phyloP scores from a whole-genome alignment of 1,140 invertebrate species.

The Melanaphis sacchari region DNA sequence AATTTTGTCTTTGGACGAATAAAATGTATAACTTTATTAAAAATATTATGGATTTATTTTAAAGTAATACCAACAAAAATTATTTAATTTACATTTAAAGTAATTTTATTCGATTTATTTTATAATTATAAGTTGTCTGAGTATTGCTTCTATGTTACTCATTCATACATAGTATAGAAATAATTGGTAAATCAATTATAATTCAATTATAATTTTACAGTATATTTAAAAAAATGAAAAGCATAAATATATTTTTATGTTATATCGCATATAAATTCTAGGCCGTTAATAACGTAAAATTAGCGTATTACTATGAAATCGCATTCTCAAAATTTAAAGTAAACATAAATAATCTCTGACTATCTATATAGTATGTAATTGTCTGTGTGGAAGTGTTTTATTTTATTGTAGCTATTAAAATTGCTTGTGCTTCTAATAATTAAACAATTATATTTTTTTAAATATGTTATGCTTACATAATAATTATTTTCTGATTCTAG shows the following conservation, averaged over 20 bases:
- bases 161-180: background rate
- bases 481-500: background rate
- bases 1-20: too few species aligned
- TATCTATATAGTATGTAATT: background rate
- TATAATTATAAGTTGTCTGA: background rate
- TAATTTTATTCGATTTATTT: background rate
- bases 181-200: background rate
- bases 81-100: too few species aligned
- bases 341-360: background rate
- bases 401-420: background rate
- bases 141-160: background rate
- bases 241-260: background rate
- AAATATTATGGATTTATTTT: too few species aligned
- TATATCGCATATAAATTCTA: background rate
- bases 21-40: too few species aligned
- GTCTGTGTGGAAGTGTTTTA: background rate
- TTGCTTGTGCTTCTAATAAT: conserved; percentile 3
- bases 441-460: background rate
- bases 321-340: background rate
- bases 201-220: background rate
- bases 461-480: background rate
- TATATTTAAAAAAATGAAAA: background rate
- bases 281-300: background rate
- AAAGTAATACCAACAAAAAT: too few species aligned
- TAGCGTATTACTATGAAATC: background rate